Evolutionary conservation across 1,140 invertebrate genomes (phyloP), one percentile per base, ranked within the genome.

Genomic region (Platorchestia sp.): DNA sequence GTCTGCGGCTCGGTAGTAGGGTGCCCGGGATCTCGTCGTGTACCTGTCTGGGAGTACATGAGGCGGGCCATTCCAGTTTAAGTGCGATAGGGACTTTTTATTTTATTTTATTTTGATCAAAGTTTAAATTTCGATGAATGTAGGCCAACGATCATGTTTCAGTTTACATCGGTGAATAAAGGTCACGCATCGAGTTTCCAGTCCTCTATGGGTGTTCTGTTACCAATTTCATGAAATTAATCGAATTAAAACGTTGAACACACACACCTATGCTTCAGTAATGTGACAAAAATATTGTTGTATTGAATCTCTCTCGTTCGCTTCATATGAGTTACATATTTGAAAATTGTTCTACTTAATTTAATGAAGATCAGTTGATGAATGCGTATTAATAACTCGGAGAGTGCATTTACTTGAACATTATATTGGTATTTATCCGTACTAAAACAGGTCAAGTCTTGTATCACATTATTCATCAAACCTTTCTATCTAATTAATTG

Each of bases 1-100:
- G 91, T 42, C 96, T 95, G 91, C 90, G 86, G 3, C 45, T 45
- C 59, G 45, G 42, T 53, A 95, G 1, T 7, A 95, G 86, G 27
- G n/a, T 36, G n/a, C 95, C 44, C 41, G 45, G 45, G 40, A 90
- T 95, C 42, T 87, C 86, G 7, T 45, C 40, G 45, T 6, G n/a
- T 51, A 27, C n/a, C n/a, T 87, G 19, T 42, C 87, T 45, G 45
- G 5, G 41, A 90, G 44, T 40, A 43, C 45, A 45, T 7, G 36
- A 36, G 36, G 36, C 3, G 7, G 42, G 42, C 3, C 43, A 89
- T 43, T 89, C 42, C 42, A 89, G 43, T 75, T 1, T 22, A 14
- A 75, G 14, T 1, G 59, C 7, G 19, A 10, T 75, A 27, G 3
- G n/a, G 59, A 3, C 10, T 75, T 75, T 75, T 27, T 75, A 22